Evolutionary conservation across 2,113 vertebrate species (phyloP).

Genomic region (Grammomys surdaster): DNA sequence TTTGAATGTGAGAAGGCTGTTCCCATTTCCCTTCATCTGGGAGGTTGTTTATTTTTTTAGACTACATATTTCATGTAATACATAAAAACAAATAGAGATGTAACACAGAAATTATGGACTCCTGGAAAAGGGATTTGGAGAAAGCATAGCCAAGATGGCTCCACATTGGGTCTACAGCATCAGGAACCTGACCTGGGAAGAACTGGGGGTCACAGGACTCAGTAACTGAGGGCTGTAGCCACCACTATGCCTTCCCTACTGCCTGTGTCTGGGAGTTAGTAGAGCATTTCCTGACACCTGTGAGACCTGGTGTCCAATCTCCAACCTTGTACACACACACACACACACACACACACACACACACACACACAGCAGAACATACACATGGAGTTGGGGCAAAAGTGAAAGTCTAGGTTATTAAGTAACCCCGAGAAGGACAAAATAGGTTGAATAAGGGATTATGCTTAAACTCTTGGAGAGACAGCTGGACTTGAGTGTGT

Average conservation of each 20-base stretch:
- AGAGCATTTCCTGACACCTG: background rate
- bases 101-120: background rate
- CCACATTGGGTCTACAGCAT: background rate
- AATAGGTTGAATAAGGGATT: background rate
- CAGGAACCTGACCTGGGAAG: background rate
- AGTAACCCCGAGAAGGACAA: background rate
- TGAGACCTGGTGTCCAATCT: background rate
- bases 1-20: background rate
- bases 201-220: background rate
- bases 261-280: background rate
- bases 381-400: background rate
- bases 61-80: background rate
- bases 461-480: background rate
- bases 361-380: background rate
- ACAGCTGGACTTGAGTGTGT: background rate
- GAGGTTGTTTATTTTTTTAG: constrained; percentile 6
- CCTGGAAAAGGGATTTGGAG: background rate
- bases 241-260: background rate
- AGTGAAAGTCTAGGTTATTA: background rate
- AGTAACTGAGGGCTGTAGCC: background rate
- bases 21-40: background rate
- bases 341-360: background rate
- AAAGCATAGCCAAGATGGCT: background rate
- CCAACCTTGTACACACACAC: background rate
- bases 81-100: background rate